Conservation (phyloP, 2,888 invertebrate species). For the Cheilosia soror region DNA sequence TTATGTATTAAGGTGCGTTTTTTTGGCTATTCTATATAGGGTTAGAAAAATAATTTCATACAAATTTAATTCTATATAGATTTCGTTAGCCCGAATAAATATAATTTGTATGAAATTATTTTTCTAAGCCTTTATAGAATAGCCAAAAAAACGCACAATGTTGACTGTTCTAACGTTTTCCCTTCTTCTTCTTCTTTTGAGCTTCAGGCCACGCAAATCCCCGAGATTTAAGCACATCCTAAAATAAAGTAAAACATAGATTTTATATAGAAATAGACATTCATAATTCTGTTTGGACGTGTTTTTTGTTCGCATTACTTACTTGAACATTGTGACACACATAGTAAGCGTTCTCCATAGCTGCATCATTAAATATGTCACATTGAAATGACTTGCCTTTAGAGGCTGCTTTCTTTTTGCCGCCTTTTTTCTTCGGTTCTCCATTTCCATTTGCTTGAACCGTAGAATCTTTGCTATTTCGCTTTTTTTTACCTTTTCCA, state of each 20-base stretch:
- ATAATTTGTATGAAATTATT: too few species aligned
- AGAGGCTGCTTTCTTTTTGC: slow-evolving; percentile 84
- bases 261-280: not conserved
- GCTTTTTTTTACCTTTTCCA: slow-evolving; percentile 85
- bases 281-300: not conserved
- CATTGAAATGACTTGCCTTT: slow-evolving; percentile 88
- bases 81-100: too few species aligned
- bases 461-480: slow-evolving; percentile 85
- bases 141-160: too few species aligned
- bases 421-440: slow-evolving; percentile 84
- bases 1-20: too few species aligned
- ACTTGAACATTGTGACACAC: slow-evolving; percentile 96
- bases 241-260: slow-evolving; percentile 76
- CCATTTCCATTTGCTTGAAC: slow-evolving; percentile 80
- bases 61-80: too few species aligned
- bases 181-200: slow-evolving; percentile 94
- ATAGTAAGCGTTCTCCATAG: slow-evolving; percentile 97
- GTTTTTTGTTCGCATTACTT: not conserved
- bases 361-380: slow-evolving; percentile 94
- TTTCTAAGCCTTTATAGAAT: too few species aligned
- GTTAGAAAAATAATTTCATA: too few species aligned
- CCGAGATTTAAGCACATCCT: slow-evolving; percentile 92
- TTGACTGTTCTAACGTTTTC: slow-evolving; percentile 84
- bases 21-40: too few species aligned
- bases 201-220: slow-evolving; percentile 96